Evolutionary conservation across 2,797 vertebrate species (phyloP), one percentile per base, ranked within the genome.

Genomic region (Rhinatrema bivittatum): DNA sequence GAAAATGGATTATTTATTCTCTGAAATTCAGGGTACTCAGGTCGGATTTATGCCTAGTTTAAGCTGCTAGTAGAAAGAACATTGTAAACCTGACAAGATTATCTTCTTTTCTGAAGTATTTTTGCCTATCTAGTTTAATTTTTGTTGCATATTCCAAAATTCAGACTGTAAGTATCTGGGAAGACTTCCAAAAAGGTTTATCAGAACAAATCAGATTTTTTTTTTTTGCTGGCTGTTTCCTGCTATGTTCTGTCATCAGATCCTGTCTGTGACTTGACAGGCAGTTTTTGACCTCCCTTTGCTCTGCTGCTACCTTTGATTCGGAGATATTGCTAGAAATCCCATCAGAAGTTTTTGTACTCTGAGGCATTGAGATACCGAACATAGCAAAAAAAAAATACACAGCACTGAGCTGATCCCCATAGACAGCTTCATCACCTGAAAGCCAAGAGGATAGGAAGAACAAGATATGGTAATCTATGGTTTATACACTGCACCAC

Each of bases 1-100:
- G 56, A 26, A 18, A 10, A 66, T 62, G 53, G 56, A 46, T 50
- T 48, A 41, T 53, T 64, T 64, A 60, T 70, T 70, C 35, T 59
- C 24, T 28, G 40, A 58, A 43, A 59, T 60, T 68, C 44, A 52
- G 29, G 32, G 11, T 50, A 42, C 50, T 60, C 9, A 58, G 21
- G 20, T n/a, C 56, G 35, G 36, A 42, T 66, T 62, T 60, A 16
- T 45, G 40, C 39, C 26, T 57, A 19, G 2, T 36, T 32, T 49
- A 60, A 34, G n/a, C n/a, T 20, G 3, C 1, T 28, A 39, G 6
- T 9, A 50, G 34, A 32, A 56, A 3, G 19, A 32, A 27, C 60
- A 46, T 56, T 17, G 59, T 55, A 46, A 60, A 53, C 52, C 39
- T 46, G 23, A 17, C 33, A 57, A 50, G 37, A 50, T 42, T 57